These are phyloP conservation scores for Nebria ingens DNA, from an alignment of 1,140 invertebrate species.

Conservation along the genomic window DNA sequence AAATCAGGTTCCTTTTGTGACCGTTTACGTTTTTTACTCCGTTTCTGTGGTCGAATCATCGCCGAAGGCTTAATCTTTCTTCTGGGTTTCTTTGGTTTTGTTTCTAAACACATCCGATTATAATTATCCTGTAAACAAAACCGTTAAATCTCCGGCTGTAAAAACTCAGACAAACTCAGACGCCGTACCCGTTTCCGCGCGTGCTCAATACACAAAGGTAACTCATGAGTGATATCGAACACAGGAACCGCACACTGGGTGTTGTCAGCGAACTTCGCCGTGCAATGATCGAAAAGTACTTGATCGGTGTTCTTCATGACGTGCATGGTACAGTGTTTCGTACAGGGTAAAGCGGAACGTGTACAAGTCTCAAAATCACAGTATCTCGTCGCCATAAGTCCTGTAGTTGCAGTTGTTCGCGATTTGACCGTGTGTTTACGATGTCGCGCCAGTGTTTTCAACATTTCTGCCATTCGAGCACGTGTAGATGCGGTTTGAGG, in stretches of 20 bases:
- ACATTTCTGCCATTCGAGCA: not conserved
- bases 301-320: slow-evolving; percentile 82
- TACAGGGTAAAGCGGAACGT: slow-evolving; percentile 63
- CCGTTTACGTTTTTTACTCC: slow-evolving; percentile 38
- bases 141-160: not conserved
- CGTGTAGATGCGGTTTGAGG: slow-evolving; percentile 1
- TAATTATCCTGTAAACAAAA: slow-evolving; percentile 55
- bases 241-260: slow-evolving; percentile 81
- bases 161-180: slow-evolving; percentile 1
- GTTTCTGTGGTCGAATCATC: slow-evolving; percentile 64
- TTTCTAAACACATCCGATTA: slow-evolving; percentile 55
- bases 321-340: slow-evolving; percentile 72
- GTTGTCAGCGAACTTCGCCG: slow-evolving; percentile 77
- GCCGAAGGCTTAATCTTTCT: slow-evolving; percentile 64
- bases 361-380: slow-evolving; percentile 39
- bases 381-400: slow-evolving; percentile 20
- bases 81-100: slow-evolving; percentile 67
- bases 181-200: slow-evolving; percentile 54
- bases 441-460: not conserved
- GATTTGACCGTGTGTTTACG: not conserved
- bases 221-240: slow-evolving; percentile 71
- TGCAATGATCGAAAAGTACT: slow-evolving; percentile 79
- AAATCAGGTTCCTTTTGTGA: slow-evolving; percentile 16
- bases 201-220: slow-evolving; percentile 75
- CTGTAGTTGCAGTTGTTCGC: slow-evolving; percentile 11